phyloP scores from a whole-genome alignment of 2,113 vertebrate genomes.

The Rousettus leschenaultii region DNA sequence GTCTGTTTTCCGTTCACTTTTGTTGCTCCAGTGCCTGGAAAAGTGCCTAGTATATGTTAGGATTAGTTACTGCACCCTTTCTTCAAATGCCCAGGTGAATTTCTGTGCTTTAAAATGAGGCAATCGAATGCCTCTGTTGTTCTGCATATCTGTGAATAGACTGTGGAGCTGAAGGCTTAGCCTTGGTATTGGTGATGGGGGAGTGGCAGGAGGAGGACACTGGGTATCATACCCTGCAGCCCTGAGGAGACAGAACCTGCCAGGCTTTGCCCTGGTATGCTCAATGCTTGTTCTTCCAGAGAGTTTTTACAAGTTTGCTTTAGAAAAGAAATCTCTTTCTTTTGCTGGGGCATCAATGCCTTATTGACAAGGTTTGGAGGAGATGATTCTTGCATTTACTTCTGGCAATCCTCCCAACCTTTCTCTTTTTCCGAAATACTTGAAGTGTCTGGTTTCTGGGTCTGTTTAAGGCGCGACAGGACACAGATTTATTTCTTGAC shows the following conservation, averaged over 20 bases:
- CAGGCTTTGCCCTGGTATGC: background rate
- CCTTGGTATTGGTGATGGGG: background rate
- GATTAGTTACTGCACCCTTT: background rate
- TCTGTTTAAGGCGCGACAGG: background rate
- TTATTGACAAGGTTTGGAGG: background rate
- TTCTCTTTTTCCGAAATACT: background rate
- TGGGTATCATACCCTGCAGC: rapidly evolving
- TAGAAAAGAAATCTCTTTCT: background rate
- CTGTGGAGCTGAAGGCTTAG: background rate
- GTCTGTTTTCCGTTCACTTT: background rate
- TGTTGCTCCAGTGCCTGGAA: background rate
- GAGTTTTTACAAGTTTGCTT: background rate
- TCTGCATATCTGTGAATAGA: background rate
- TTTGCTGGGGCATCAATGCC: background rate
- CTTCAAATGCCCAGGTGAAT: background rate
- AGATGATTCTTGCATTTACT: background rate
- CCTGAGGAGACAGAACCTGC: background rate
- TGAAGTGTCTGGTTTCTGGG: background rate
- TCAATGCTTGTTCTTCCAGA: background rate
- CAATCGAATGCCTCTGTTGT: background rate
- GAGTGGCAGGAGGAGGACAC: rapidly evolving
- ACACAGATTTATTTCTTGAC: background rate
- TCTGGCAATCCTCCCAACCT: background rate
- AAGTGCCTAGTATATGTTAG: background rate
- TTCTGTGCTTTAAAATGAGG: background rate